Evolutionary conservation across 2,797 vertebrate genomes (phyloP).

Genomic region (Ispidina lecontei): DNA sequence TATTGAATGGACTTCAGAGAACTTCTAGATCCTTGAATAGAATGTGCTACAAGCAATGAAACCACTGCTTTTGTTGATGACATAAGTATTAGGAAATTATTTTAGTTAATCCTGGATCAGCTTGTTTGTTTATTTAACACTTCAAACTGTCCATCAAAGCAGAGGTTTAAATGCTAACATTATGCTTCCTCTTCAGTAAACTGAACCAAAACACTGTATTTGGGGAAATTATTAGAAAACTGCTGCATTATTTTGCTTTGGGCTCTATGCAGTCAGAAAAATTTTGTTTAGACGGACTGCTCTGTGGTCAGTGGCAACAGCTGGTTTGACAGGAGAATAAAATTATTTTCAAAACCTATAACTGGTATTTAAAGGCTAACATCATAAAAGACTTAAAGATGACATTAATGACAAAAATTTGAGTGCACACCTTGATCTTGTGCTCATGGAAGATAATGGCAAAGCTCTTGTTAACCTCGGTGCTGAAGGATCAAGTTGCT

Average conservation of each 20-base stretch:
- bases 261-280: background rate
- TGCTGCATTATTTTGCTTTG: background rate
- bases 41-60: background rate
- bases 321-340: background rate
- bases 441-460: background rate
- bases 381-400: background rate
- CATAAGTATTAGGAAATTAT: background rate
- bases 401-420: background rate
- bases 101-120: background rate
- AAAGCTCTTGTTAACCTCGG: background rate
- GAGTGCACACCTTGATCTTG: fast-evolving
- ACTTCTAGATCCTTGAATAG: background rate
- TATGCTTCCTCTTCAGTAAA: background rate
- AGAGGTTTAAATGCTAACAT: background rate
- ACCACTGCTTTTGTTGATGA: background rate
- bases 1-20: background rate
- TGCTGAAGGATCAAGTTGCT: background rate
- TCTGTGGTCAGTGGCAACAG: background rate
- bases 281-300: background rate
- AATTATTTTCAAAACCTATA: background rate
- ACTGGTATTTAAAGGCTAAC: background rate
- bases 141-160: background rate
- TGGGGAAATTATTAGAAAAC: background rate
- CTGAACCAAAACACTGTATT: background rate
- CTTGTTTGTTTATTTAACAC: background rate